Evolutionary conservation across 2,113 vertebrate species (phyloP).

Genomic region (Prietella phreatophila): DNA sequence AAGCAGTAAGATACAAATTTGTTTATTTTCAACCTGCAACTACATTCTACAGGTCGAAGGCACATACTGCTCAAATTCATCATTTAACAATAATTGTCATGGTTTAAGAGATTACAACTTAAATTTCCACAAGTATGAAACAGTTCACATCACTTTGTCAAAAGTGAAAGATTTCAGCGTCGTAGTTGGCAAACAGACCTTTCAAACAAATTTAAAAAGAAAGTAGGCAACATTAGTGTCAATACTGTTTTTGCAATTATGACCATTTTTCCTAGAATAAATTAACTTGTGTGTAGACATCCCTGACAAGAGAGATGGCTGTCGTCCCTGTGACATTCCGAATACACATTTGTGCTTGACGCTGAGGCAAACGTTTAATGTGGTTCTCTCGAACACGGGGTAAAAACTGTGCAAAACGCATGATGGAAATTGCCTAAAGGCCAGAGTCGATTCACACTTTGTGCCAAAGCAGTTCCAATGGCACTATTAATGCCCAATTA

Average conservation of each 20-base stretch:
- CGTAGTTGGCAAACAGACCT: slow-evolving; percentile 54
- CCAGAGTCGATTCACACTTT: not conserved
- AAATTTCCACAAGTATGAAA: not conserved
- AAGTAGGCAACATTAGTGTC: slow-evolving; percentile 38
- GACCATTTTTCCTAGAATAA: slow-evolving; percentile 59
- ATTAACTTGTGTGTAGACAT: slow-evolving; percentile 56
- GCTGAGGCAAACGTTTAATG: slow-evolving; percentile 27
- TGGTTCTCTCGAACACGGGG: slow-evolving; percentile 23
- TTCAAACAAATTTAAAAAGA: slow-evolving; percentile 25
- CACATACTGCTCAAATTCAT: slow-evolving; percentile 61
- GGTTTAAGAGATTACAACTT: slow-evolving; percentile 31
- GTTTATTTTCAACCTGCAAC: slow-evolving; percentile 68
- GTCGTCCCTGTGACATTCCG: not conserved
- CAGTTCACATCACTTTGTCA: slow-evolving; percentile 11
- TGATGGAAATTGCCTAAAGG: not conserved
- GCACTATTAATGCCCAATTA: not conserved
- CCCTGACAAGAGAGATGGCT: slow-evolving; percentile 55
- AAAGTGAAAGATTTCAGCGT: slow-evolving; percentile 11
- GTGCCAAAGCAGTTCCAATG: slow-evolving; percentile 1
- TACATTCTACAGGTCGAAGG: slow-evolving; percentile 69
- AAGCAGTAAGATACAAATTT: slow-evolving; percentile 68
- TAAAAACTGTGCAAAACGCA: slow-evolving; percentile 44
- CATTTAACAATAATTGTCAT: slow-evolving; percentile 22
- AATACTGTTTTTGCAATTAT: slow-evolving; percentile 61
- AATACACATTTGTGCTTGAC: slow-evolving; percentile 15